phyloP scores from a whole-genome alignment of 2,888 invertebrate species.

The Danaus chrysippus region DNA sequence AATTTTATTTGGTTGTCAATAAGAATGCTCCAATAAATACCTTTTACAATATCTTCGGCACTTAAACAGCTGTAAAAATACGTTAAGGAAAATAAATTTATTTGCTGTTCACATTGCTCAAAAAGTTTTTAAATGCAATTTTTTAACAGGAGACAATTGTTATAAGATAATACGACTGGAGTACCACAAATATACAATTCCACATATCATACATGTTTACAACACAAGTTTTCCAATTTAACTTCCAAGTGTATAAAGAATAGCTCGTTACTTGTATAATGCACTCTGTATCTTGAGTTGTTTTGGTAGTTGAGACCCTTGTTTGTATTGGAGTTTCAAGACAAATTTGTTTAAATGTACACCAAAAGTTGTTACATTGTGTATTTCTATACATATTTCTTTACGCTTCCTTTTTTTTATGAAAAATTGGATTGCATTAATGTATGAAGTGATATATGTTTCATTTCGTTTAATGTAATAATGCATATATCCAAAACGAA shows the following conservation, averaged over 20 bases:
- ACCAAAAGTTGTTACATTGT: too few species aligned
- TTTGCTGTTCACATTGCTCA: too few species aligned
- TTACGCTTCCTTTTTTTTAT: too few species aligned
- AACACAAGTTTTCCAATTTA: constrained; percentile 28
- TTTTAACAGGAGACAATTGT: neutral
- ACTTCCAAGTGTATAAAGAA: constrained; percentile 24
- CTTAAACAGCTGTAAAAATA: too few species aligned
- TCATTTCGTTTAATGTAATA: too few species aligned
- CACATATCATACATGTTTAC: constrained; percentile 8
- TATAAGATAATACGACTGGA: neutral
- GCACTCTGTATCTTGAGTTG: neutral
- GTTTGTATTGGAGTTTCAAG: constrained; percentile 4
- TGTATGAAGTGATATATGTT: too few species aligned
- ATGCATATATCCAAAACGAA: too few species aligned
- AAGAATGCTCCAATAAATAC: neutral
- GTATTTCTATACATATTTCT: too few species aligned
- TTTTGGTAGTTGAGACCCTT: constrained; percentile 7
- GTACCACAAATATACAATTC: neutral
- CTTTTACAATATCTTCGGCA: too few species aligned
- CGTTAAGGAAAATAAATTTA: too few species aligned
- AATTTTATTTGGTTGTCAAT: neutral
- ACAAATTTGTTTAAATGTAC: neutral
- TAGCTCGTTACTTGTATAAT: constrained; percentile 14
- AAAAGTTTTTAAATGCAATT: neutral
- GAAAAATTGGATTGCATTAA: too few species aligned